phyloP scores from a whole-genome alignment of 2,797 vertebrate species.

The Girardinus metallicus region DNA sequence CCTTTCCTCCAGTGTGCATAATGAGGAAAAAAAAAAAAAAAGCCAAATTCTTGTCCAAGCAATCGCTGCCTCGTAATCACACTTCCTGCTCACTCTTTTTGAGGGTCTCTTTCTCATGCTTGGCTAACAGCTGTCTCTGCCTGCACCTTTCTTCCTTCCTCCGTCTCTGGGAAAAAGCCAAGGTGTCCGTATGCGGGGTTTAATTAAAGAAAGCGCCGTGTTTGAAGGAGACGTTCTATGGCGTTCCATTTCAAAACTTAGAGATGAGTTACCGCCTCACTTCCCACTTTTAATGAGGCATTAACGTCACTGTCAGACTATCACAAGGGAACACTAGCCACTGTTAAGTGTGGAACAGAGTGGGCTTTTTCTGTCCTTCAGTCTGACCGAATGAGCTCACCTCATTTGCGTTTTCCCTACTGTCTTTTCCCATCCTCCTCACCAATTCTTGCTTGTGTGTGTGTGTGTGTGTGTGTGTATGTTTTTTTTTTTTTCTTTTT shows the following conservation, averaged over 20 bases:
- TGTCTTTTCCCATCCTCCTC: slow-evolving; percentile 54
- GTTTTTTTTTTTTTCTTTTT: neutral
- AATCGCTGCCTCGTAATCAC: slow-evolving; percentile 14
- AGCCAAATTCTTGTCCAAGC: slow-evolving; percentile 38
- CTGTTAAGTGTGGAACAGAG: slow-evolving; percentile 55
- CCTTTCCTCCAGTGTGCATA: slow-evolving; percentile 4
- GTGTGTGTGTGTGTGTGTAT: no score
- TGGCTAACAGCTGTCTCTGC: slow-evolving; percentile 32
- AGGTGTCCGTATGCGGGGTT: slow-evolving; percentile 59
- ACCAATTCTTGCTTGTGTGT: neutral
- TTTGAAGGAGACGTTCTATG: slow-evolving; percentile 48
- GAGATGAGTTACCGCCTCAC: slow-evolving; percentile 38
- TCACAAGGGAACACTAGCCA: slow-evolving; percentile 49
- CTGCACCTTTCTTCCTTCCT: neutral
- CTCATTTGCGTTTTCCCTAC: slow-evolving; percentile 39
- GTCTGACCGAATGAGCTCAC: slow-evolving; percentile 53
- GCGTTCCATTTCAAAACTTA: slow-evolving; percentile 53
- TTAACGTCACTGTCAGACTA: slow-evolving; percentile 64
- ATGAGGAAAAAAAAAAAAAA: neutral
- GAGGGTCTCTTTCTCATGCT: slow-evolving; percentile 18
- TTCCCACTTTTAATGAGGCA: slow-evolving; percentile 70
- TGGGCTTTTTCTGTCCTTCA: slow-evolving; percentile 49
- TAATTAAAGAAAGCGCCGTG: slow-evolving; percentile 55
- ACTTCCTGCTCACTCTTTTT: slow-evolving; percentile 26
- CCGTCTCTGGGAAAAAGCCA: slow-evolving; percentile 47